Evolutionary conservation across 1,140 invertebrate genomes (phyloP), one percentile per base, ranked within the genome.

Genomic region (Atta colombica): DNA sequence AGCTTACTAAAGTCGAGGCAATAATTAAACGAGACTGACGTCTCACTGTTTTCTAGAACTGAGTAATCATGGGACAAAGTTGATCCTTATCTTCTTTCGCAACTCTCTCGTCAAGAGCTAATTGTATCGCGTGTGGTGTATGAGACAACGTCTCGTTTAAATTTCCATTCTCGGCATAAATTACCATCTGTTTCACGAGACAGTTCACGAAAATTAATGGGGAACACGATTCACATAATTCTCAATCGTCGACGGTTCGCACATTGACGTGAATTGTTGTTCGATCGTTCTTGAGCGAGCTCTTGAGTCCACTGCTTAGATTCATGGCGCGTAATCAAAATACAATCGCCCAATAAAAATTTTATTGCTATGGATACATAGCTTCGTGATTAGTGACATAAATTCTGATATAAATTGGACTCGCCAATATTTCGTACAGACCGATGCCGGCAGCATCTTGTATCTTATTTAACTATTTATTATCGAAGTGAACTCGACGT

Each of bases 131-230:
- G 39, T 18, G 69, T 66, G 78, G 60, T 66, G 49, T 28, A 39
- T 74, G 61, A 55, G 49, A 45, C 82, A 28, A 82, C 65, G 45
- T 71, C 12, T 28, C 85, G 77, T 21, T 82, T 82, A 81, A 87
- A 82, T 87, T 72, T 84, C 66, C 66, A 53, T 84, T 87, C 58
- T 18, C 45, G 51, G 61, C 66, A 85, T 87, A 87, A 87, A 87
- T 87, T 87, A 87, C 69, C 66, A 85, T 85, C 80, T 84, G 86
- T 45, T 87, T 35, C 55, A 51, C 51, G 35, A 35, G 80, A 81
- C 69, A 63, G 28, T 21, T 18, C 58, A 31, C 60, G 82, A 87
- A 87, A 75, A 85, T 85, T 58, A 75, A 71, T 61, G 55, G 53
- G 66, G 51, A 35, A 71, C 39, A 69, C 68, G 80, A 58, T 75